phyloP scores from a whole-genome alignment of 2,113 vertebrate species.

The Xenotilapia flavipinnis region DNA sequence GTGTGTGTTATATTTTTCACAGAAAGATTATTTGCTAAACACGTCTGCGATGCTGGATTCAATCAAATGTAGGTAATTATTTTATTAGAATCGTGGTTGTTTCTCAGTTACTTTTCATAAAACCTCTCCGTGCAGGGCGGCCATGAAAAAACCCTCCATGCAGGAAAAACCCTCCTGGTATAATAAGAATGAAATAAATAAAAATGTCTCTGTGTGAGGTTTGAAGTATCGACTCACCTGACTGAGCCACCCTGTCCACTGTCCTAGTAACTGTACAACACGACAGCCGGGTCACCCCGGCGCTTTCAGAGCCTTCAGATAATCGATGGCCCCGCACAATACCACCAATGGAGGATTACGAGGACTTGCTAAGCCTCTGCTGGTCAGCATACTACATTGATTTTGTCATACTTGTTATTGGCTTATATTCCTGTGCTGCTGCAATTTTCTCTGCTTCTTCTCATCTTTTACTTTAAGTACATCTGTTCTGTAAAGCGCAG shows the following conservation, averaged over 20 bases:
- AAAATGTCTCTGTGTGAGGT: not conserved
- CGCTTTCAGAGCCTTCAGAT: constrained; percentile 38
- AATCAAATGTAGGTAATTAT: not conserved
- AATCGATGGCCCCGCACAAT: constrained; percentile 56
- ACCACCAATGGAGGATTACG: constrained; percentile 55
- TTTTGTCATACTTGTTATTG: constrained; percentile 44
- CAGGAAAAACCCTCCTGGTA: not conserved
- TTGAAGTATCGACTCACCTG: constrained; percentile 44
- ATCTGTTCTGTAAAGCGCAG: not conserved
- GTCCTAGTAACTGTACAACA: constrained; percentile 15
- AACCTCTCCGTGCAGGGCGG: not conserved
- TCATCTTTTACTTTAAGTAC: not conserved
- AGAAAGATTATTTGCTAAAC: not conserved
- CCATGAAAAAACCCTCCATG: not conserved
- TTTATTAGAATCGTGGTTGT: not conserved
- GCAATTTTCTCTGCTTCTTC: not conserved
- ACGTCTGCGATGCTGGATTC: not conserved
- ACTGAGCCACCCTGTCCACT: constrained; percentile 19
- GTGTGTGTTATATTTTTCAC: not conserved
- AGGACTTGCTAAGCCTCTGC: constrained; percentile 32
- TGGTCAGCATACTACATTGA: constrained; percentile 30
- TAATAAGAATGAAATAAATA: not conserved
- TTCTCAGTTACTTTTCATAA: not conserved
- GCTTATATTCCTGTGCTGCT: constrained; percentile 4
- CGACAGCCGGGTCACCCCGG: constrained; percentile 40